Evolutionary conservation across 1,140 invertebrate species (phyloP).

Genomic region (Zaprionus tsacasi): DNA sequence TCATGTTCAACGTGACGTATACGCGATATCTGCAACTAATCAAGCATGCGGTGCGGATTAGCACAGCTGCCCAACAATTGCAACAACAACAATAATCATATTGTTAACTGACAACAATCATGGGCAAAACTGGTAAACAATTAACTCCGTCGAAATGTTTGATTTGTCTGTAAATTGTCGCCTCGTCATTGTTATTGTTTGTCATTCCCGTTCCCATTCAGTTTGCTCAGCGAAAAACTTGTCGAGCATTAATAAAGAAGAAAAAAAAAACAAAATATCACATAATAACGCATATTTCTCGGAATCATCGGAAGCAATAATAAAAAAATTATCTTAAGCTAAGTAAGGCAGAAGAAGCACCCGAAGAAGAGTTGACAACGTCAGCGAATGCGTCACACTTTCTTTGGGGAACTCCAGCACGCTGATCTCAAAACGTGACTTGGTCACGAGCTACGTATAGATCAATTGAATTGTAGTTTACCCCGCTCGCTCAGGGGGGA

Average conservation of each 20-base stretch:
- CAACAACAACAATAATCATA: slow-evolving; percentile 23
- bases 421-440: slow-evolving; percentile 57
- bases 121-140: slow-evolving; percentile 48
- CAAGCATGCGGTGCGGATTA: slow-evolving; percentile 45
- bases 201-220: background rate
- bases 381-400: slow-evolving; percentile 67
- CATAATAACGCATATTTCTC: slow-evolving; percentile 2
- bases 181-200: slow-evolving; percentile 29
- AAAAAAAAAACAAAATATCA: slow-evolving; percentile 9
- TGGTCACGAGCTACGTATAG: slow-evolving; percentile 27
- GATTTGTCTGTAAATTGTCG: slow-evolving; percentile 31
- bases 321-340: slow-evolving; percentile 21
- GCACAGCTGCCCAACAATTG: slow-evolving; percentile 45
- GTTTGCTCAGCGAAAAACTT: slow-evolving; percentile 11
- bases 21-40: slow-evolving; percentile 57
- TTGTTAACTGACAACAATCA: background rate
- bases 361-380: slow-evolving; percentile 1
- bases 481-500: background rate
- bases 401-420: slow-evolving; percentile 66
- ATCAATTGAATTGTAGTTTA: background rate
- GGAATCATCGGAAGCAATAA: slow-evolving; percentile 12
- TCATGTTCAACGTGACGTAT: slow-evolving; percentile 67
- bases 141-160: slow-evolving; percentile 62
- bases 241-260: background rate
- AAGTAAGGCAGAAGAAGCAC: slow-evolving; percentile 2